phyloP scores from a whole-genome alignment of 1,140 invertebrate genomes.

The Arctopsyche grandis region DNA sequence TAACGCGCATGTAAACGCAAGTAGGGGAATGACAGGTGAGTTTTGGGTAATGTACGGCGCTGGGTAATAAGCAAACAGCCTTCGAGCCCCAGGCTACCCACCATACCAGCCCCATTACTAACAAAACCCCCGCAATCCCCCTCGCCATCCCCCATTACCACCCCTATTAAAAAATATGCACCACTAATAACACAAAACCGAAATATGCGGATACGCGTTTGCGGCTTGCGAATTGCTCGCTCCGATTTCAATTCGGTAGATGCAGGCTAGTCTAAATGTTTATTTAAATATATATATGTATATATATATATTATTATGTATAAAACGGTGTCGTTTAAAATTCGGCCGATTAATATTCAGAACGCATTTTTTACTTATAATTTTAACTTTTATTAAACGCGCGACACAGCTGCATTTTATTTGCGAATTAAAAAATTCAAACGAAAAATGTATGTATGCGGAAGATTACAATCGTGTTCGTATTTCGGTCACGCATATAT shows the following conservation, averaged over 20 bases:
- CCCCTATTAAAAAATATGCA: conserved; percentile 27
- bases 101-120: not conserved
- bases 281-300: no score
- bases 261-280: no score
- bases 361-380: conserved; percentile 14
- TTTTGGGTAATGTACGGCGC: conserved; percentile 30
- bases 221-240: no score
- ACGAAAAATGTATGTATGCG: not conserved
- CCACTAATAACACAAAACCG: conserved; percentile 6
- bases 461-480: not conserved
- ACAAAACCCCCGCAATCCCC: not conserved
- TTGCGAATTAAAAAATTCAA: not conserved
- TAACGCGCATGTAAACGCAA: conserved; percentile 42
- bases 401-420: conserved; percentile 27
- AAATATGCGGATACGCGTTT: not conserved
- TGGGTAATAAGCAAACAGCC: conserved; percentile 40
- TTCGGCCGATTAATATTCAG: not conserved
- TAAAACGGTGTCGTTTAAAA: no score
- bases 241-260: no score
- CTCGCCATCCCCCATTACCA: not conserved
- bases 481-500: not conserved
- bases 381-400: conserved; percentile 5
- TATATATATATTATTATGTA: no score
- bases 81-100: conserved; percentile 1
- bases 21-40: conserved; percentile 45